These are phyloP conservation scores for Strix aluco DNA, from an alignment of 2,113 vertebrate species.

Conservation along the genomic window DNA sequence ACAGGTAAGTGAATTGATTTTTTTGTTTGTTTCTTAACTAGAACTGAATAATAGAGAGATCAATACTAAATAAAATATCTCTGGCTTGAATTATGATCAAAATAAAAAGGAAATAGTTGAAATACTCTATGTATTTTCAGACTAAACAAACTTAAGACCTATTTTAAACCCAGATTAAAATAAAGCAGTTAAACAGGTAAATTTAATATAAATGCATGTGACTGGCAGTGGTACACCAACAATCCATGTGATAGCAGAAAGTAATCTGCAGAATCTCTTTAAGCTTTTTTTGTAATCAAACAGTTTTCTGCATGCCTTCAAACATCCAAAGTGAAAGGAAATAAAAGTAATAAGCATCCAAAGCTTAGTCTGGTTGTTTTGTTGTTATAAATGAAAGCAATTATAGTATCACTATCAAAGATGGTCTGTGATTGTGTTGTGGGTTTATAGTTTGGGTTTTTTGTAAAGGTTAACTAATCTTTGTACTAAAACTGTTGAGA, in stretches of 20 bases:
- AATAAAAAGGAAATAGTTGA: constrained; percentile 3
- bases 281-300: neutral
- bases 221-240: neutral
- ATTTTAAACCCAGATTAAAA: constrained; percentile 15
- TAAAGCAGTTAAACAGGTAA: neutral
- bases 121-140: constrained; percentile 15
- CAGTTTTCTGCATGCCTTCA: neutral
- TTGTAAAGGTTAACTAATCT: neutral
- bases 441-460: neutral
- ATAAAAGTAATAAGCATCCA: neutral
- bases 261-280: neutral
- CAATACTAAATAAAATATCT: neutral
- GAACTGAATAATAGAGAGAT: neutral
- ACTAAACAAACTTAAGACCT: neutral
- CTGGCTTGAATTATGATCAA: neutral
- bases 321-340: neutral
- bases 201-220: neutral
- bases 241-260: neutral
- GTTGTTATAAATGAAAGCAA: neutral
- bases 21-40: constrained; percentile 5
- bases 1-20: neutral
- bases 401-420: neutral
- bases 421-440: neutral
- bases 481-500: constrained; percentile 6
- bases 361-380: neutral